Conservation (phyloP, 2,888 invertebrate species). For the Dasypogon diadema region DNA sequence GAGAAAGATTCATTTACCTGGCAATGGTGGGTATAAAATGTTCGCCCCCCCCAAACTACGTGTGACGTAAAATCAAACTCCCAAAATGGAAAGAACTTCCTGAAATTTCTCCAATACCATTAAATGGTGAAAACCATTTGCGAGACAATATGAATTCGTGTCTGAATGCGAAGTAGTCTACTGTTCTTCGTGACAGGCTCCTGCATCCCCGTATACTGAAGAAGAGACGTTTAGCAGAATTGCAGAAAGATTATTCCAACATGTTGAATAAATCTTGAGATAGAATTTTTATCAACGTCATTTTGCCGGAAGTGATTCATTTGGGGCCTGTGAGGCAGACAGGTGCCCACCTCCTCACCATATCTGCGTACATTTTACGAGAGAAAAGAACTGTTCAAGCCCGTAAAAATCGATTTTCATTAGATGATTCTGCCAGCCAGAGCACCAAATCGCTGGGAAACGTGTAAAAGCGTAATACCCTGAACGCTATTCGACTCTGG, state of each 20-base stretch:
- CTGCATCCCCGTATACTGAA: background rate
- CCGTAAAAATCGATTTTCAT: background rate
- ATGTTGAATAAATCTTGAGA: background rate
- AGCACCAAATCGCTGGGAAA: background rate
- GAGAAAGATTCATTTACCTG: too few species aligned
- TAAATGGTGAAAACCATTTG: slow-evolving; percentile 18
- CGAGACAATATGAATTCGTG: background rate
- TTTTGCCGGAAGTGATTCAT: background rate
- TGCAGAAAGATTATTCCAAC: background rate
- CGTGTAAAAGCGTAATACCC: background rate
- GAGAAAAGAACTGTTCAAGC: background rate
- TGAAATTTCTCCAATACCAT: background rate
- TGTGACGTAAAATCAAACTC: slow-evolving; percentile 4
- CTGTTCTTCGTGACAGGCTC: background rate
- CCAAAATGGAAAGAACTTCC: background rate
- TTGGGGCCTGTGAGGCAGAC: background rate
- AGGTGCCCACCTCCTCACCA: background rate
- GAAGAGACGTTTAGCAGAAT: background rate
- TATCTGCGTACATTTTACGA: background rate
- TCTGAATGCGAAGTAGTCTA: background rate
- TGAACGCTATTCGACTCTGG: background rate
- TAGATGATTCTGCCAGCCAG: background rate
- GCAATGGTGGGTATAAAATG: too few species aligned
- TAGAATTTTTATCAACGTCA: background rate
- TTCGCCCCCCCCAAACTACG: background rate